Conservation (phyloP, 2,113 vertebrate genomes). For the Ascaphus truei region DNA sequence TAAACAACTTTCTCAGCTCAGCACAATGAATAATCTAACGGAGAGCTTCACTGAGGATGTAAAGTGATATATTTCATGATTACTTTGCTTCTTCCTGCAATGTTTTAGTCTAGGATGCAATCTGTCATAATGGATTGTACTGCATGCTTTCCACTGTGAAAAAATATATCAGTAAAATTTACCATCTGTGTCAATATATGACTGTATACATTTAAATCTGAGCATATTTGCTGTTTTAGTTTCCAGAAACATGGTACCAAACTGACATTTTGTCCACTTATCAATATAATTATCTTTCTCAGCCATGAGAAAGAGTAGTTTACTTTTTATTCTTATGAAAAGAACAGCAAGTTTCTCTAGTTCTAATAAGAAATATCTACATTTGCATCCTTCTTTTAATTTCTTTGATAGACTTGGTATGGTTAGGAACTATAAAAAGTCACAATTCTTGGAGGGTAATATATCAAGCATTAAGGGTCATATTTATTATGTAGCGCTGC, state of each 20-base stretch:
- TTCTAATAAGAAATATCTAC: not conserved
- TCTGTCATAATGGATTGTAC: conserved; percentile 45
- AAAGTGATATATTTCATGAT: conserved; percentile 44
- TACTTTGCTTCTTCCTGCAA: conserved; percentile 40
- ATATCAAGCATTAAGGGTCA: too few relatives aligned
- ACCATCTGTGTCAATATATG: conserved; percentile 55
- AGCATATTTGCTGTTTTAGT: conserved; percentile 52
- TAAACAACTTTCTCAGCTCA: not conserved
- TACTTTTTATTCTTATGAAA: not conserved
- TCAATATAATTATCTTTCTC: conserved; percentile 8
- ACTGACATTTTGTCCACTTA: conserved; percentile 4
- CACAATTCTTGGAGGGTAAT: too few relatives aligned
- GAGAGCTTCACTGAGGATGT: conserved; percentile 12
- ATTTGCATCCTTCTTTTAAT: not conserved
- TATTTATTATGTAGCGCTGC: too few relatives aligned
- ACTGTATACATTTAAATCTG: conserved; percentile 43
- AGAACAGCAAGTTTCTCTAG: conserved; percentile 2
- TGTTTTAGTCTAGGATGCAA: conserved; percentile 49
- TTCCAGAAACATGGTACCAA: not conserved
- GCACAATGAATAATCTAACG: not conserved
- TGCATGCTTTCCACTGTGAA: conserved; percentile 49
- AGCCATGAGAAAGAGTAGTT: not conserved
- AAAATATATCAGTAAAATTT: conserved; percentile 55
- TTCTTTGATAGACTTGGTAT: too few relatives aligned
- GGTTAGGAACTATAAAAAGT: too few relatives aligned